These are phyloP conservation scores for Coronaproctus castanopsis DNA, from an alignment of 2,888 invertebrate species.

Conservation along the genomic window DNA sequence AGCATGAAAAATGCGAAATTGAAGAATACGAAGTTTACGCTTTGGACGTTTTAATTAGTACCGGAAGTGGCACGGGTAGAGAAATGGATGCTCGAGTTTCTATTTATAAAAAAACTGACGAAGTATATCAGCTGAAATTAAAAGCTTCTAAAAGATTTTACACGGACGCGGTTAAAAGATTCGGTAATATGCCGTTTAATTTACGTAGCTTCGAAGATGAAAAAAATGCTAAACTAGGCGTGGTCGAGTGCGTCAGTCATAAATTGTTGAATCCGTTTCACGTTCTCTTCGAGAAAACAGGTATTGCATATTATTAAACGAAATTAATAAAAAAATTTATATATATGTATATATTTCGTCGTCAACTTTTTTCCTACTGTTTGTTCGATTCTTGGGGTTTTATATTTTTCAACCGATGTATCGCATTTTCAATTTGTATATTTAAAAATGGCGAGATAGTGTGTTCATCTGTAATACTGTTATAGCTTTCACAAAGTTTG, in stretches of 20 bases:
- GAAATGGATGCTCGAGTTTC: constrained; percentile 90
- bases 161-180: constrained; percentile 52
- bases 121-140: constrained; percentile 87
- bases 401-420: too few species aligned
- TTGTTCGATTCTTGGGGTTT: constrained; percentile 5
- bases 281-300: constrained; percentile 59
- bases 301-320: constrained; percentile 26
- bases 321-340: background rate
- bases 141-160: constrained; percentile 51
- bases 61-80: constrained; percentile 82
- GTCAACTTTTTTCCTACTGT: too few species aligned
- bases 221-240: constrained; percentile 92
- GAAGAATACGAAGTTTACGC: constrained; percentile 95
- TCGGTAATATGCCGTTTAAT: constrained; percentile 94
- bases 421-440: too few species aligned
- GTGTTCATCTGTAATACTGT: too few species aligned
- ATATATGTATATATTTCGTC: too few species aligned
- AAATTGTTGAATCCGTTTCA: constrained; percentile 95
- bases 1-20: constrained; percentile 89
- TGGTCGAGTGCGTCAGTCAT: constrained; percentile 93
- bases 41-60: constrained; percentile 90
- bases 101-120: constrained; percentile 95
- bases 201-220: constrained; percentile 87
- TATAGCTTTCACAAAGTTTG: too few species aligned
- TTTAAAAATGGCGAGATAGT: too few species aligned